A percentile compares a stretch with the other conserved stretches of the same genome.
Conservation (phyloP, 2,113 vertebrate species). For the Cyanoderma ruficeps region DNA sequence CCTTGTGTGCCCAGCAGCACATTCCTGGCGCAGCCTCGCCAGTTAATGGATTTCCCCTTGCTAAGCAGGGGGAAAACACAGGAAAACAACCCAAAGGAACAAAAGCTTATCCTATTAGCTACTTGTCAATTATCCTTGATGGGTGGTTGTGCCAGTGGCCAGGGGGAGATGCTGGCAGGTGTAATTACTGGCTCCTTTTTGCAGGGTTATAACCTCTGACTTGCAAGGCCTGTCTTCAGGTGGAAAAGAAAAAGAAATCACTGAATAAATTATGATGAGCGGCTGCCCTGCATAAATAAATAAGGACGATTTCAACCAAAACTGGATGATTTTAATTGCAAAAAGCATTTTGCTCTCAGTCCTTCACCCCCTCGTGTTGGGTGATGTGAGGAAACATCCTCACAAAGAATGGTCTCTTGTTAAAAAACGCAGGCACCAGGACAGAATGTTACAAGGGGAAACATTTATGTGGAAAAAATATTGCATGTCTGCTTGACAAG, state of each 20-base stretch:
- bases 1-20: not conserved
- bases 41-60: not conserved
- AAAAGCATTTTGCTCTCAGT: not conserved
- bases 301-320: not conserved
- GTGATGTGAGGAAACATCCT: not conserved
- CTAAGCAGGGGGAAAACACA: not conserved
- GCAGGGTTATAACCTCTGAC: conserved; percentile 37
- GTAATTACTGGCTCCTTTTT: conserved; percentile 52
- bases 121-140: conserved; percentile 44
- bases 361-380: not conserved
- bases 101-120: conserved; percentile 37
- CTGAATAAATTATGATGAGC: conserved; percentile 11
- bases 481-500: conserved; percentile 10
- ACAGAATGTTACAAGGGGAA: not conserved
- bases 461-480: not conserved
- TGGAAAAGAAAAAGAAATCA: not conserved
- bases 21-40: not conserved
- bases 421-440: not conserved
- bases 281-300: conserved; percentile 3
- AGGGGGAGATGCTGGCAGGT: conserved; percentile 44
- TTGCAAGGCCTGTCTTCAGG: not conserved
- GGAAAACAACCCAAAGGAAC: not conserved
- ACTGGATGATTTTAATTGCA: not conserved
- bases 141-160: not conserved
- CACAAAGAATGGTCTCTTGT: not conserved